Evolutionary conservation across 2,113 vertebrate species (phyloP).

Genomic region (Dicrurus megarhynchus): DNA sequence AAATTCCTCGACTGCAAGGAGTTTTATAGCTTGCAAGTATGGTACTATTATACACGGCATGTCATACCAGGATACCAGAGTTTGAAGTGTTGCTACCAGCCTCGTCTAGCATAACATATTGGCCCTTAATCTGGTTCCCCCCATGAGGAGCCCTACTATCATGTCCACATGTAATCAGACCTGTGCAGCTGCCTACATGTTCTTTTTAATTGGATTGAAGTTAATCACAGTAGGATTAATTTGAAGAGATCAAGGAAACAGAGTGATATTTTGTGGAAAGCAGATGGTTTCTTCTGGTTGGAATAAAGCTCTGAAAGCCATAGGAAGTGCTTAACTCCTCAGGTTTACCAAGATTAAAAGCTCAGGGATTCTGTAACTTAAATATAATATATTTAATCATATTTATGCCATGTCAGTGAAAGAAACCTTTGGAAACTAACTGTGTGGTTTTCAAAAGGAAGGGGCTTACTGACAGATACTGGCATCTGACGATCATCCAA

Average conservation of each 20-base stretch:
- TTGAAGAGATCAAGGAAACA: conserved; percentile 58
- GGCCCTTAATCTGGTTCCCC: background rate
- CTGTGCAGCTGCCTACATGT: conserved; percentile 41
- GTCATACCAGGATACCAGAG: background rate
- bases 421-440: background rate
- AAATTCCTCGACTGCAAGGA: background rate
- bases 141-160: background rate
- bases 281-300: conserved; percentile 48
- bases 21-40: background rate
- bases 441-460: background rate
- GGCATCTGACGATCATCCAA: background rate
- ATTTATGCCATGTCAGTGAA: background rate
- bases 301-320: conserved; percentile 38
- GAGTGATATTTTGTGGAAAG: conserved; percentile 24
- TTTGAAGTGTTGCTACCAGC: background rate
- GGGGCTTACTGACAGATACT: background rate
- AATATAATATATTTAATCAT: conserved; percentile 12
- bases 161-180: conserved; percentile 42
- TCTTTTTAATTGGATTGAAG: conserved; percentile 67
- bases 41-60: background rate
- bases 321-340: conserved; percentile 24
- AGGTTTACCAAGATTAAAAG: conserved; percentile 43
- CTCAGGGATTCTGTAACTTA: conserved; percentile 25
- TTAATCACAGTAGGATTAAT: conserved; percentile 64
- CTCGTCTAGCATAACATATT: background rate